Conservation (phyloP, 2,888 invertebrate species). For the Cephus pygmeus region DNA sequence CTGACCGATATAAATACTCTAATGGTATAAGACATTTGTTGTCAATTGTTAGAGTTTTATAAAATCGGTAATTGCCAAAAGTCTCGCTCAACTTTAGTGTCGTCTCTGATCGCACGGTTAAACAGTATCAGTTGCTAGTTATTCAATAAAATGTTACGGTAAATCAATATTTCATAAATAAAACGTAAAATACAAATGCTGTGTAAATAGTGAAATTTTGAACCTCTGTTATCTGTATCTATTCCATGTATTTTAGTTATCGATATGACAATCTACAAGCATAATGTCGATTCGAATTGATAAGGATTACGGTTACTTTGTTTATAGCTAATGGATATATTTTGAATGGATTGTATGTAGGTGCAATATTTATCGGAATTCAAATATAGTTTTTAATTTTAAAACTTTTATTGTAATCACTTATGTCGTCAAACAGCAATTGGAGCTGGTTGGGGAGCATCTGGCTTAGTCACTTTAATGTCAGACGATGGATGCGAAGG, state of each 20-base stretch:
- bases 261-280: background rate
- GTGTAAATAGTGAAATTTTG: background rate
- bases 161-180: background rate
- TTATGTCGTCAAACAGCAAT: slow-evolving; percentile 58
- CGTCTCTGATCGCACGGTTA: background rate
- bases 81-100: background rate
- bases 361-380: background rate
- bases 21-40: too few species aligned
- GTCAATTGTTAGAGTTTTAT: background rate
- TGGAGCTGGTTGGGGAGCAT: slow-evolving; percentile 68
- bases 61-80: background rate
- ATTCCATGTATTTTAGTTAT: background rate
- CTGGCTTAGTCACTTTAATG: slow-evolving; percentile 77
- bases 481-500: slow-evolving; percentile 80
- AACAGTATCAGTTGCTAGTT: background rate
- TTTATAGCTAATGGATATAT: background rate
- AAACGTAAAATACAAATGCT: background rate
- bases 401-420: slow-evolving; percentile 26
- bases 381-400: background rate
- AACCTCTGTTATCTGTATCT: background rate
- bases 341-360: background rate
- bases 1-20: too few species aligned
- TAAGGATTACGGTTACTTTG: background rate
- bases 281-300: background rate
- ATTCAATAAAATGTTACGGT: background rate